Base-by-base conservation (phyloP, 2,888 invertebrate species). In the Chesias legatella region DNA sequence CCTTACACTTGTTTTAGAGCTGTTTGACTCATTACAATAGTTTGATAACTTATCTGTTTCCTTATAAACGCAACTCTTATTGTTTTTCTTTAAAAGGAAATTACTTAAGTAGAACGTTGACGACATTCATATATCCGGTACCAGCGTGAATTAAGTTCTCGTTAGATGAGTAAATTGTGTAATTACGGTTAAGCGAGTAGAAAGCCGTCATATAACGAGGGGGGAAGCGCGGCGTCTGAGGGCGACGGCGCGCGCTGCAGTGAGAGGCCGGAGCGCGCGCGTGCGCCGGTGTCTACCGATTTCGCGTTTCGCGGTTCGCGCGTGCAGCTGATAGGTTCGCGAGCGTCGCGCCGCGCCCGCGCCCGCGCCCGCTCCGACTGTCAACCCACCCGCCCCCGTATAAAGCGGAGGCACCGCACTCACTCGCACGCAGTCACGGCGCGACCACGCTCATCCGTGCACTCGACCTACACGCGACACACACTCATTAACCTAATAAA, bases 341-440 rank as follows among this genome's bases (percentile, higher is more conserved):
- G 31, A 48, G 51, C 58, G 50, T 47, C 53, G 58, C 53, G 57
- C 48, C 63, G 64, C 67, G 34, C 48, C 56, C 72, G 68, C 67
- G 53, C 52, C 60, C 64, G 68, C 67, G 43, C 43, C 56, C 60
- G 60, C 62, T 60, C 47, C 59, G 40, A 53, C 60, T 65, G 59
- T 51, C 44, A 52, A 56, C 58, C 52, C 55, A 42, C 55, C 59
- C 60, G 65, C 64, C 66, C 72, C 62, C 63, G 65, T 74, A 82
- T 84, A 83, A 79, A 82, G 79, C 75, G 67, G 68, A 64, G 65
- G 59, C 66, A 62, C 68, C 70, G 70, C 75, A 63, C 64, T 60
- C 70, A 71, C 71, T 78, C 77, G 77, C 79, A 79, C 78, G 75
- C 85, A 82, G 81, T 84, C 78, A 73, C 77, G 69, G 68, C 73